Evolutionary conservation across 2,888 invertebrate species (phyloP).

Genomic region (Conus canariensis): DNA sequence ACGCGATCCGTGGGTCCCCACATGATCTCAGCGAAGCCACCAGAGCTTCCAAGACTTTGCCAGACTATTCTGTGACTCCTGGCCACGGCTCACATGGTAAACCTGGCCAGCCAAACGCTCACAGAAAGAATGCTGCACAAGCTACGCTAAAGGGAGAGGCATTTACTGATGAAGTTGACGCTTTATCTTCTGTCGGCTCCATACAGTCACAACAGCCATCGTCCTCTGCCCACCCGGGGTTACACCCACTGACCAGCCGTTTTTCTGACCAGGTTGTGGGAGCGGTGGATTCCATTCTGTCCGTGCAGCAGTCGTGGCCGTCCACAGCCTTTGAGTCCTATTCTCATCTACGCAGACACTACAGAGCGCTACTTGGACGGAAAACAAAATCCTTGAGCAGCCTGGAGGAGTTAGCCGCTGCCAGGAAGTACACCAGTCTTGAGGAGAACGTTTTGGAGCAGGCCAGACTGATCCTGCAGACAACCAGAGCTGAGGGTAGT

Average conservation of each 20-base stretch:
- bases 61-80: not conserved
- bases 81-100: not conserved
- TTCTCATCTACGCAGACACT: not conserved
- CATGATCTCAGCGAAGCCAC: constrained; percentile 16
- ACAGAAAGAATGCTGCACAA: not conserved
- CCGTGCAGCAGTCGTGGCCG: constrained; percentile 48
- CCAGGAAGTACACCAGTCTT: not conserved
- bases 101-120: not conserved
- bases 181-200: not conserved
- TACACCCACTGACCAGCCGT: constrained; percentile 40
- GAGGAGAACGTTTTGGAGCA: constrained; percentile 31
- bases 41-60: not conserved
- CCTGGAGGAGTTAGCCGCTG: constrained; percentile 23
- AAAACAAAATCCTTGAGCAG: constrained; percentile 49
- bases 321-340: not conserved
- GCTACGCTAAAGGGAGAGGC: not conserved
- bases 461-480: constrained; percentile 26
- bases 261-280: constrained; percentile 57
- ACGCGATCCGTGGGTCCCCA: constrained; percentile 3
- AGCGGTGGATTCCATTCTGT: constrained; percentile 49
- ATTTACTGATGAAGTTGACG: not conserved
- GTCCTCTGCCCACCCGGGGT: not conserved
- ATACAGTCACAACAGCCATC: not conserved
- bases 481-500: not conserved
- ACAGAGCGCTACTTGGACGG: constrained; percentile 45